Percentiles rank a stretch among this genome's conserved stretches.
These are phyloP conservation scores for Ips typographus DNA, from an alignment of 1,140 invertebrate species.

Conservation along the genomic window DNA sequence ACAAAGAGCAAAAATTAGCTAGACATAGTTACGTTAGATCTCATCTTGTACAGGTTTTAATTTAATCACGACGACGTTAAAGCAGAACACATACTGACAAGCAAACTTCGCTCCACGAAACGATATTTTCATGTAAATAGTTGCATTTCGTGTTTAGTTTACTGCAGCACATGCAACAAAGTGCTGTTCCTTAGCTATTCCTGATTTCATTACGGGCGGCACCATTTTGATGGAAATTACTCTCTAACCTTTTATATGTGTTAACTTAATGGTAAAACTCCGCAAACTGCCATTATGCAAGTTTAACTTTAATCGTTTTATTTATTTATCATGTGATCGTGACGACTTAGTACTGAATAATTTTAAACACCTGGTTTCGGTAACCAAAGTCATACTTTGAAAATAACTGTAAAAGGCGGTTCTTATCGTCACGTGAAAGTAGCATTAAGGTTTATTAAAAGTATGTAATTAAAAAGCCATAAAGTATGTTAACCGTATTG, in stretches of 20 bases:
- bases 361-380: no score
- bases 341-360: no score
- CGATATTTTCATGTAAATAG: slow-evolving; percentile 33
- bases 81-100: slow-evolving; percentile 21
- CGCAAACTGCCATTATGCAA: slow-evolving; percentile 6
- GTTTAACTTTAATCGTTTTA: background rate
- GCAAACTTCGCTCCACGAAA: slow-evolving; percentile 26
- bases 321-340: no score
- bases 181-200: slow-evolving; percentile 22
- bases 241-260: slow-evolving; percentile 6
- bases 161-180: slow-evolving; percentile 28
- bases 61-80: slow-evolving; percentile 16
- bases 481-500: no score
- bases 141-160: slow-evolving; percentile 31
- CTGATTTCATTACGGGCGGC: slow-evolving; percentile 19
- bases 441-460: no score
- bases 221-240: slow-evolving; percentile 14
- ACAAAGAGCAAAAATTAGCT: no score
- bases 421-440: no score
- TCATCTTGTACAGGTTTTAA: slow-evolving; percentile 3
- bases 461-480: no score
- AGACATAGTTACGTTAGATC: background rate
- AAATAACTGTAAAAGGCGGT: no score
- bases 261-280: slow-evolving; percentile 4
- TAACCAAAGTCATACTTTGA: no score